These are phyloP conservation scores for Polymixis lichenea DNA, from an alignment of 2,888 invertebrate species.

Conservation along the genomic window DNA sequence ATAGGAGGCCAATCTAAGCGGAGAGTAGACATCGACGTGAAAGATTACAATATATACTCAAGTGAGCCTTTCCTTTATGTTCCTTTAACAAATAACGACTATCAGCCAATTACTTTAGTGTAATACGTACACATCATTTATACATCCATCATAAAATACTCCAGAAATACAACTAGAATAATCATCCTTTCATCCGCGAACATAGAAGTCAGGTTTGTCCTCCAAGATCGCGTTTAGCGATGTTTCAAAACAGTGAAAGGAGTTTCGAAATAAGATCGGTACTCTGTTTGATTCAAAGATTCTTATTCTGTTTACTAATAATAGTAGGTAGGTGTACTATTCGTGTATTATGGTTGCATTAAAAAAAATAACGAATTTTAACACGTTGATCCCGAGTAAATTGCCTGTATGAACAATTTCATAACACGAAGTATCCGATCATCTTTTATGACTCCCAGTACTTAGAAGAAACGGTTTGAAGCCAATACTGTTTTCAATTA, in stretches of 20 bases:
- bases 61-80: neutral
- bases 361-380: neutral
- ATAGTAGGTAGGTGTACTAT: neutral
- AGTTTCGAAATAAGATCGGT: constrained; percentile 22
- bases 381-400: neutral
- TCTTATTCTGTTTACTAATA: neutral
- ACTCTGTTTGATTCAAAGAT: neutral
- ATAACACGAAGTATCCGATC: neutral
- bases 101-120: neutral
- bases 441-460: neutral
- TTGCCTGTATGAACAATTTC: neutral
- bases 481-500: neutral
- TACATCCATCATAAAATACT: neutral
- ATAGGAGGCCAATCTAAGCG: no score
- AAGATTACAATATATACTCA: neutral
- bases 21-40: neutral
- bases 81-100: neutral
- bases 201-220: constrained; percentile 4
- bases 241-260: constrained; percentile 24
- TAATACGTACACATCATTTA: neutral
- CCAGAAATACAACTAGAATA: neutral
- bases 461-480: neutral
- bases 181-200: neutral
- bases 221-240: constrained; percentile 2
- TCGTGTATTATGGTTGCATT: neutral